Conservation (phyloP, 2,113 vertebrate species). For the Carollia perspicillata region DNA sequence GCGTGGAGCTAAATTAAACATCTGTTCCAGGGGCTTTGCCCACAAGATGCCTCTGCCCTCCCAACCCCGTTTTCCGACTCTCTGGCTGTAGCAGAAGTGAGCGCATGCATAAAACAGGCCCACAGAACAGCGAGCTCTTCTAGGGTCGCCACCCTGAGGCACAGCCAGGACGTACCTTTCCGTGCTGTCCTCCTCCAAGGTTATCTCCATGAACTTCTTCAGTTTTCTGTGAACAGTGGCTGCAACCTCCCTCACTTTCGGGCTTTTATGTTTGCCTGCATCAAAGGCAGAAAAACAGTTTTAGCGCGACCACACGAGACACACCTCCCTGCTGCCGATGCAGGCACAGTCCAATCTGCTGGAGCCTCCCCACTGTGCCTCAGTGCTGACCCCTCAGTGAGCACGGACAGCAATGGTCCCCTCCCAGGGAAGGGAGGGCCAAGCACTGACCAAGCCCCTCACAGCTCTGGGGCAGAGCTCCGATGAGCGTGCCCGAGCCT, state of each 20-base stretch:
- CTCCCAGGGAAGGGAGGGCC: neutral
- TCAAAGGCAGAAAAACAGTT: neutral
- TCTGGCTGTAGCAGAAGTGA: too few species aligned
- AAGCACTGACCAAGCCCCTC: accelerated
- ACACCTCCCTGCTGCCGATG: neutral
- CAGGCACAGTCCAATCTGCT: neutral
- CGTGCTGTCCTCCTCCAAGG: constrained; percentile 71
- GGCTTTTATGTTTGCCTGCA: constrained; percentile 77
- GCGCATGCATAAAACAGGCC: accelerated
- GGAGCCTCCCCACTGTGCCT: neutral
- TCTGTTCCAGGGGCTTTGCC: neutral
- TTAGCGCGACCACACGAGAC: neutral
- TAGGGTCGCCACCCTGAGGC: accelerated
- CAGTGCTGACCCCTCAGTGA: too few species aligned
- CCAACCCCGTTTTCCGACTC: neutral
- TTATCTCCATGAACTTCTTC: constrained; percentile 73
- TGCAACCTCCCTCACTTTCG: constrained; percentile 81
- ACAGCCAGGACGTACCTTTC: constrained; percentile 80
- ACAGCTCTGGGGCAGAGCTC: neutral
- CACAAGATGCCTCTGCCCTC: neutral
- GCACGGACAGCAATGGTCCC: neutral
- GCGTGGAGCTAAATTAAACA: neutral
- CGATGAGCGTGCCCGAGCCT: accelerated
- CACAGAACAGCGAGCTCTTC: accelerated
- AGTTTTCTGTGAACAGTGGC: constrained; percentile 83